Evolutionary conservation across 2,113 vertebrate species (phyloP).

Genomic region (Ailuropoda melanoleuca): DNA sequence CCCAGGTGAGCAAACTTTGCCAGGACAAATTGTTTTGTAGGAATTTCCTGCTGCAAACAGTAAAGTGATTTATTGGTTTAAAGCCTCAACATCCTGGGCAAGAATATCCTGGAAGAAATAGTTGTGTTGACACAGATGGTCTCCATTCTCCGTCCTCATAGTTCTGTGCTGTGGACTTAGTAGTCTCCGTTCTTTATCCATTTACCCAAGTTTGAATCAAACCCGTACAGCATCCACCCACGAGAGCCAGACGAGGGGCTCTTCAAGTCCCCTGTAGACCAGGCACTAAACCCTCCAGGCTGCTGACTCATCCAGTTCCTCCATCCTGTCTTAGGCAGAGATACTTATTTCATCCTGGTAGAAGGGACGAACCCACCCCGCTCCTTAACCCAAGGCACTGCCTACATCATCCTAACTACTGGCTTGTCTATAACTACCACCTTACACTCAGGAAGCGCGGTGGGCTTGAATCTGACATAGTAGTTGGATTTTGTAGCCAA

Average conservation of each 20-base stretch:
- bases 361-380: neutral
- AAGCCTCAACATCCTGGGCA: constrained; percentile 19
- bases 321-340: neutral
- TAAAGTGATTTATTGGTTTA: constrained; percentile 38
- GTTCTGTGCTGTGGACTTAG: neutral
- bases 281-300: neutral
- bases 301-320: neutral
- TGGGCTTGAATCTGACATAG: neutral
- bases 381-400: neutral
- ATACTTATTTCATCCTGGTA: neutral
- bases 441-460: neutral
- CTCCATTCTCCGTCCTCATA: neutral
- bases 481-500: constrained; percentile 9
- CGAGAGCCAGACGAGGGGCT: neutral
- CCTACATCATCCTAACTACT: constrained; percentile 1
- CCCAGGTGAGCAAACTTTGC: constrained; percentile 34
- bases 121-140: constrained; percentile 63
- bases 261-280: neutral
- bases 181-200: neutral
- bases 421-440: neutral
- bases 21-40: neutral
- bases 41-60: constrained; percentile 30
- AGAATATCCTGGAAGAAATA: constrained; percentile 25
- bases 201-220: neutral
- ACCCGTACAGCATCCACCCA: neutral